A percentile compares a stretch with the other conserved stretches of the same genome.
These are phyloP conservation scores for Epizoanthus scotinus DNA, from an alignment of 92 coral and sea anemone species.

Conservation along the genomic window DNA sequence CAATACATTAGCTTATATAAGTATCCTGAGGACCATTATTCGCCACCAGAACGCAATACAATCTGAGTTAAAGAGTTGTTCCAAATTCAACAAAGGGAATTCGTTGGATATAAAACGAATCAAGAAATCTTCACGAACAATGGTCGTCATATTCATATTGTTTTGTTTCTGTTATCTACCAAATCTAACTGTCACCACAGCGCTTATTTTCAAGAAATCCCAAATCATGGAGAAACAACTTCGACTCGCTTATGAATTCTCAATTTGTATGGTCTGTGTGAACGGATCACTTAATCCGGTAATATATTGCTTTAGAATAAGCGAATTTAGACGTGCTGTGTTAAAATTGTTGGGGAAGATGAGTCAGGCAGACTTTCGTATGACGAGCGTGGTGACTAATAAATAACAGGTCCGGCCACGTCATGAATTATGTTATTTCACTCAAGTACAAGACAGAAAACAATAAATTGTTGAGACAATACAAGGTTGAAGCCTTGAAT, in stretches of 20 bases:
- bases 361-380: constrained; percentile 18
- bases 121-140: constrained; percentile 29
- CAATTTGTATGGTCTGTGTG: constrained; percentile 32
- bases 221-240: constrained; percentile 19
- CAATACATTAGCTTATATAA: constrained; percentile 9
- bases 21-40: constrained; percentile 16
- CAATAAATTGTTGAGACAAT: too few species aligned
- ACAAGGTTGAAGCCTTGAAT: too few species aligned
- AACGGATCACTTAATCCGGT: constrained; percentile 40
- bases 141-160: constrained; percentile 19
- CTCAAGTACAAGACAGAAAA: too few species aligned
- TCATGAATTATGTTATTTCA: neutral
- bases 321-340: constrained; percentile 36
- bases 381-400: constrained; percentile 11
- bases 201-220: constrained; percentile 34
- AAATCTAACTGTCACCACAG: constrained; percentile 23
- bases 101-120: constrained; percentile 29
- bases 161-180: constrained; percentile 33
- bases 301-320: constrained; percentile 35
- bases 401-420: too few species aligned
- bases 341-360: constrained; percentile 5
- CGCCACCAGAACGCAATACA: constrained; percentile 23
- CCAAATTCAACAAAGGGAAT: neutral
- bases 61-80: constrained; percentile 9
- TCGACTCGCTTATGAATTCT: constrained; percentile 30